These are phyloP conservation scores for Cephus sareptanus DNA, from an alignment of 2,888 invertebrate genomes.

Conservation along the genomic window DNA sequence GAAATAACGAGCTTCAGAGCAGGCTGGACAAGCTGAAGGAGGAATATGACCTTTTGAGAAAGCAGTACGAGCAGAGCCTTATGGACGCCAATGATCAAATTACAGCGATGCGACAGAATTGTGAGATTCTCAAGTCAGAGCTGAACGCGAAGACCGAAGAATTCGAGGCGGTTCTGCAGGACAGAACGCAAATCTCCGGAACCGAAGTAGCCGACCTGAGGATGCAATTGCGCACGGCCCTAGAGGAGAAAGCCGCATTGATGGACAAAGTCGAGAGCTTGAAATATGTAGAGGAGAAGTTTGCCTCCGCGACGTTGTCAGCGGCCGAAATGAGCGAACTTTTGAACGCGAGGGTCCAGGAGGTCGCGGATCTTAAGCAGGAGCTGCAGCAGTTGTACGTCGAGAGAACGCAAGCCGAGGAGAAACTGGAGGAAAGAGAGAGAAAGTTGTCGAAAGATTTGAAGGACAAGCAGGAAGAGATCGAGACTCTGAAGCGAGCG, in stretches of 20 bases:
- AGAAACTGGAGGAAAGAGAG: constrained; percentile 53
- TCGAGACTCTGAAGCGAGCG: constrained; percentile 33
- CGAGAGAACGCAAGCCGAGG: constrained; percentile 37
- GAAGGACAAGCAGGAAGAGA: constrained; percentile 40
- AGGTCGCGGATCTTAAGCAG: constrained; percentile 53
- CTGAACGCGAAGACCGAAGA: constrained; percentile 37
- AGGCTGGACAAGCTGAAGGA: constrained; percentile 31
- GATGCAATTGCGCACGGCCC: constrained; percentile 22
- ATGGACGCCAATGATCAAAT: constrained; percentile 52
- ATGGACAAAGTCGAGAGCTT: constrained; percentile 61
- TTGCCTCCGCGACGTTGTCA: constrained; percentile 32
- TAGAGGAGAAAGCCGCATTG: constrained; percentile 51
- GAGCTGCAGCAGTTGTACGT: constrained; percentile 48
- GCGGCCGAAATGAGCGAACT: constrained; percentile 52
- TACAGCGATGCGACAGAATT: constrained; percentile 37
- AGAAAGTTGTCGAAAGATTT: constrained; percentile 50
- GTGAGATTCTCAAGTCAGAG: constrained; percentile 43
- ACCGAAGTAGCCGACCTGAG: constrained; percentile 15
- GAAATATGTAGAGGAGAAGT: constrained; percentile 60
- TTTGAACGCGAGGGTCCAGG: constrained; percentile 51
- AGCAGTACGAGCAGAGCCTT: constrained; percentile 48
- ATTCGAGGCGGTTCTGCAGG: constrained; percentile 25
- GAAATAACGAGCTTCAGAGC: constrained; percentile 46
- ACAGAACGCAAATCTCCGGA: no score
- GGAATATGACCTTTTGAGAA: constrained; percentile 43